These are phyloP conservation scores for Parazoanthus darwini DNA, from an alignment of 92 coral and sea anemone species.

Conservation along the genomic window DNA sequence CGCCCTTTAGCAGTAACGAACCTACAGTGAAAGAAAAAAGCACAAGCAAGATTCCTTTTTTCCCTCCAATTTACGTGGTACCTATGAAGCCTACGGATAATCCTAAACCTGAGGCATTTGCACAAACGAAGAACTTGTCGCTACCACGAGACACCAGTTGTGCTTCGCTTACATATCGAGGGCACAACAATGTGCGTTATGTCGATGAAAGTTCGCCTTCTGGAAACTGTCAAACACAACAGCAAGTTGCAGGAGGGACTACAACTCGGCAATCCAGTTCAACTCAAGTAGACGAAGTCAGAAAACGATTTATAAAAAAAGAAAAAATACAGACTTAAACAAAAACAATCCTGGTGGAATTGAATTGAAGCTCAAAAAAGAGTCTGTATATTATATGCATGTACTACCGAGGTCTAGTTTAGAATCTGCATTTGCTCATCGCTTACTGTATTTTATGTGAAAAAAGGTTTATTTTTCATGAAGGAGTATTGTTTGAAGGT, in stretches of 20 bases:
- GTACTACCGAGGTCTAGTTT: too few relatives aligned
- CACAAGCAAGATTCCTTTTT: not conserved
- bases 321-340: not conserved
- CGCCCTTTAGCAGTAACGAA: constrained; percentile 17
- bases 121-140: constrained; percentile 5
- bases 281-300: not conserved
- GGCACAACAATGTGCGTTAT: not conserved
- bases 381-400: too few relatives aligned
- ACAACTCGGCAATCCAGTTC: not conserved
- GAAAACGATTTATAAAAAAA: not conserved
- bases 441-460: too few relatives aligned
- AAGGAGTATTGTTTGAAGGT: too few relatives aligned
- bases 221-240: not conserved
- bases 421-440: too few relatives aligned
- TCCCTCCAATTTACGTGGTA: constrained; percentile 7
- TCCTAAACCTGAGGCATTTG: not conserved
- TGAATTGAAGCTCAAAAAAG: too few relatives aligned
- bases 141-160: not conserved
- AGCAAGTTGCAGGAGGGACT: not conserved
- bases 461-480: too few relatives aligned
- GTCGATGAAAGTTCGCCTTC: not conserved
- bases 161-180: not conserved
- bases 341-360: too few relatives aligned
- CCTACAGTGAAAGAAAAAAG: not conserved
- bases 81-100: not conserved